Evolutionary conservation across 1,140 invertebrate genomes (phyloP), one percentile per base, ranked within the genome.

Genomic region (Ceratina japonica): DNA sequence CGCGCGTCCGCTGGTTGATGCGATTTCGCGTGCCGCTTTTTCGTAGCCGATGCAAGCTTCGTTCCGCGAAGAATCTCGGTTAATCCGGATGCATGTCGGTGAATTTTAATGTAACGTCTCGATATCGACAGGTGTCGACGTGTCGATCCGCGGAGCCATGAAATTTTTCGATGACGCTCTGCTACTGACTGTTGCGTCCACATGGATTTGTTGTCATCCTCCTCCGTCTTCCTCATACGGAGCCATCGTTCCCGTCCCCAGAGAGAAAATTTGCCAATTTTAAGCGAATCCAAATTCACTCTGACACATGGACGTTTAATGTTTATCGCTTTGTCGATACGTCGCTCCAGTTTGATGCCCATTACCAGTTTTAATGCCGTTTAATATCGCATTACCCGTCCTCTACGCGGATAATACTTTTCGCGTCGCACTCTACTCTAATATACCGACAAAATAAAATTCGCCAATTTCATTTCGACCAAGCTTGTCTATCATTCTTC

Each of bases 61-160:
- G 54, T 7, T 2, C 62, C 72, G 31, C 27, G 56, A 76, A 68
- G 75, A 70, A 70, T 76, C 65, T 59, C 74, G 74, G 75, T 70
- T 76, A 76, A 76, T 76, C 65, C 75, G 44, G 44, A 61, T 16
- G 75, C 75, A 59, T 49, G 61, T 51, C 58, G 68, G 54, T 82
- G 70, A 84, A 83, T 83, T 82, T 83, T 82, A 78, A 83, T 71
- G 81, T n/a, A 37, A 22, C 62, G 73, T 59, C 37, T 44, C 61
- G 80, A 69, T 82, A 83, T 82, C 81, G 82, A 82, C 80, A 82
- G 80, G 70, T 74, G 70, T 79, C 82, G 68, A 37, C 15, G 44
- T 44, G 37, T 44, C 37, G 37, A 10, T 13, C 16, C n/a, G 27
- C 13, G 18, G 1, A 73, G 54, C 20, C n/a, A 20, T 24, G 64